Base-by-base conservation (phyloP, 2,797 vertebrate species). In the Enteromius radiatus region DNA sequence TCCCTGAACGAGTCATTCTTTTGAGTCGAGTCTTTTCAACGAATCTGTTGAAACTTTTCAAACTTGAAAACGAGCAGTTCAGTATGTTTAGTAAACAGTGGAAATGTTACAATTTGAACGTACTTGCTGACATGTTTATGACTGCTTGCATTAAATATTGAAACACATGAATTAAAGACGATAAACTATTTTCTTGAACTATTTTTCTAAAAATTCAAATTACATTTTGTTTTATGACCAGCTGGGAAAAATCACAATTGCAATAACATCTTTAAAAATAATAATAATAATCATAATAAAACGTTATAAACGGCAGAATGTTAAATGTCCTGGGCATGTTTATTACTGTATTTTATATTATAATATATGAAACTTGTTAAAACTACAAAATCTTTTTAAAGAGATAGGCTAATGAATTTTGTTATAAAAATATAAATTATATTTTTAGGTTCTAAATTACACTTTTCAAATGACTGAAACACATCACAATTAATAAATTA, bases 11-110 rank as follows among this genome's bases (percentile, higher is more conserved):
- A 67, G 0, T 54, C 5, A 8, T 19, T 79, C n/a, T 36, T 52
- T 38, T 52, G 77, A 68, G 0, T 68, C 77, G 47, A 79, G 7
- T 79, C 63, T 5, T 43, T 47, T 73, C 36, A 45, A 9, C 64
- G 38, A 65, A 33, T 23, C n/a, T 6, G 21, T 74, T 33, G 28
- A 54, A 73, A 28, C 2, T 52, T 33, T 45, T 21, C 26, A 52
- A 52, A 33, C 5, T 31, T 31, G 14, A 61, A 59, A 52, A 21
- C 10, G 28, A 74, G 70, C 71, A n/a, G 17, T 71, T 49, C 28
- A 70, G 7, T 23, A 43, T 43, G 41, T 43, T 43, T 11, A 15
- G 11, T 41, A n/a, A 23, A 68, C 5, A 23, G 14, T 12, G 28
- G 8, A 65, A 36, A 38, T 21, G 31, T 61, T 15, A 28, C 12